Evolutionary conservation across 2,113 vertebrate genomes (phyloP).

Genomic region (Tinamus guttatus): DNA sequence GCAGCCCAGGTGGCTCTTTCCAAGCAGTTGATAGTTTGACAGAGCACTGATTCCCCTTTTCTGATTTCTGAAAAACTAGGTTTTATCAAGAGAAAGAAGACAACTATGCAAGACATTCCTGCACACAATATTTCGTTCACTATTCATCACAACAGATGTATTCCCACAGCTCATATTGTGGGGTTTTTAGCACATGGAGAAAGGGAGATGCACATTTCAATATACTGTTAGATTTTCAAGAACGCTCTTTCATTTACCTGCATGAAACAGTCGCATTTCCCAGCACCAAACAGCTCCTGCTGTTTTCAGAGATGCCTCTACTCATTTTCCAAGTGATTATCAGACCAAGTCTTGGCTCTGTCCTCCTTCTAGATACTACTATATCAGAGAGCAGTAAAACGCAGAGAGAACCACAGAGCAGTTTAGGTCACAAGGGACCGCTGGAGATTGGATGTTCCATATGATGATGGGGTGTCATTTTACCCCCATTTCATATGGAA

Average conservation of each 20-base stretch:
- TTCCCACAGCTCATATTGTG: fast-evolving
- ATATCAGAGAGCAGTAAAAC: background rate
- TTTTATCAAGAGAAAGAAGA: background rate
- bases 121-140: background rate
- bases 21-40: background rate
- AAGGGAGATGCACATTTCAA: background rate
- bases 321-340: background rate
- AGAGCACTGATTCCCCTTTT: background rate
- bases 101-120: background rate
- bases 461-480: fast-evolving
- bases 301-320: background rate
- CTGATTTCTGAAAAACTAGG: background rate
- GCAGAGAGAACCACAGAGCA: background rate
- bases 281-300: background rate
- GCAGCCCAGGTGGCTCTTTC: background rate
- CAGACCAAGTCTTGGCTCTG: background rate
- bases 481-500: background rate
- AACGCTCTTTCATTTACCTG: background rate
- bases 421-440: background rate
- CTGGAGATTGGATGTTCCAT: fast-evolving
- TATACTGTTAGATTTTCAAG: fast-evolving
- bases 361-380: background rate
- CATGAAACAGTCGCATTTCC: background rate
- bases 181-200: background rate
- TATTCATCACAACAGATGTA: background rate